phyloP scores from a whole-genome alignment of 2,888 invertebrate genomes.

The Dryocosmus kuriphilus region DNA sequence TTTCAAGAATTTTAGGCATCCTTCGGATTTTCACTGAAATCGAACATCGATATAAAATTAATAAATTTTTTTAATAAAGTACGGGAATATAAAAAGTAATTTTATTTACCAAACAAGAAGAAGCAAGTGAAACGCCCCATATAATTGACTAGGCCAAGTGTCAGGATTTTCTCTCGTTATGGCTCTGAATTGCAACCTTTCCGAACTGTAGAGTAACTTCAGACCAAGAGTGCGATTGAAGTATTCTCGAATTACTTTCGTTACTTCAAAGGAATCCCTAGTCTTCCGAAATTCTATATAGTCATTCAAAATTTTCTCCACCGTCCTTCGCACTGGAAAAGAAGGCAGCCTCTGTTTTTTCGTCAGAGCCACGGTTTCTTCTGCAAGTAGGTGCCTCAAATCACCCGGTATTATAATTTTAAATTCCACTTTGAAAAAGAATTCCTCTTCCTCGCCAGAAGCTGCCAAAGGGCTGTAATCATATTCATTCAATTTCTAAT shows the following conservation, averaged over 20 bases:
- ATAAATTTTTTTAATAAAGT: background rate
- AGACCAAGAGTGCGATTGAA: too few relatives aligned
- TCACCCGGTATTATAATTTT: conserved; percentile 96
- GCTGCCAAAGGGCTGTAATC: too few relatives aligned
- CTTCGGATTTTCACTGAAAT: conserved; percentile 86
- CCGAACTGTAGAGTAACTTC: conserved; percentile 95
- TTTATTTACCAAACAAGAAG: too few relatives aligned
- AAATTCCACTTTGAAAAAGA: conserved; percentile 81
- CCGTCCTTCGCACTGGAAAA: conserved; percentile 90
- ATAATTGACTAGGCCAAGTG: conserved; percentile 88
- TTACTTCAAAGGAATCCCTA: conserved; percentile 80
- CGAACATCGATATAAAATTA: conserved; percentile 27
- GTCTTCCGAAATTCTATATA: conserved; percentile 90
- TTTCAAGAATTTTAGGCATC: conserved; percentile 92
- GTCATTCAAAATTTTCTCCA: conserved; percentile 92
- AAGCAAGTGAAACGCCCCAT: too few relatives aligned
- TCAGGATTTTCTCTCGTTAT: conserved; percentile 88
- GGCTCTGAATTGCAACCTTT: conserved; percentile 93
- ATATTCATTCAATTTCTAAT: conserved; percentile 3
- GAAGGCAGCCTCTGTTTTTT: conserved; percentile 91
- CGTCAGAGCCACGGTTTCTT: conserved; percentile 96
- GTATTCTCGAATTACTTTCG: too few relatives aligned
- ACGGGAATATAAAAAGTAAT: conserved; percentile 87
- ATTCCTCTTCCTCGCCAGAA: conserved; percentile 70
- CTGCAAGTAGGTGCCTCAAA: conserved; percentile 93